phyloP scores from a whole-genome alignment of 2,888 invertebrate species.

The Troides oblongomaculatus region DNA sequence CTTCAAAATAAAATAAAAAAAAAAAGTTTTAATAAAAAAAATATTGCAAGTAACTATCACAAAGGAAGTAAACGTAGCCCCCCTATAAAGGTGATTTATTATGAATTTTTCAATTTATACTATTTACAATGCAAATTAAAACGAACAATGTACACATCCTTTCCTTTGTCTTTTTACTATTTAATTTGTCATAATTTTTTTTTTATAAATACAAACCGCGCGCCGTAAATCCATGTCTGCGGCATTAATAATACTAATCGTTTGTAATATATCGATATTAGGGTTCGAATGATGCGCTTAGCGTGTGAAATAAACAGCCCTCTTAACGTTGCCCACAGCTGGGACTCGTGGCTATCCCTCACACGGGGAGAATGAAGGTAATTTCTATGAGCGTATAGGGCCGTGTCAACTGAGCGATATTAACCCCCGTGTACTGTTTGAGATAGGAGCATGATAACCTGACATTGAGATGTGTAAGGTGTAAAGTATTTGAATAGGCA shows the following conservation, averaged over 20 bases:
- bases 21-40: slow-evolving; percentile 46
- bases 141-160: slow-evolving; percentile 55
- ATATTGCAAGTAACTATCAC: slow-evolving; percentile 74
- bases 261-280: slow-evolving; percentile 46
- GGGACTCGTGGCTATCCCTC: no score
- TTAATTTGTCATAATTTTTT: slow-evolving; percentile 70
- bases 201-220: slow-evolving; percentile 65
- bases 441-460: no score
- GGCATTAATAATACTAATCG: slow-evolving; percentile 59
- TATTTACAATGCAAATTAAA: slow-evolving; percentile 76
- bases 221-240: slow-evolving; percentile 72
- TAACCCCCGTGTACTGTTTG: not conserved
- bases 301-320: not conserved
- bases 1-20: slow-evolving; percentile 35
- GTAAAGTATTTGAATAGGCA: not conserved
- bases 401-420: slow-evolving; percentile 9
- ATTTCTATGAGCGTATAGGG: slow-evolving; percentile 7
- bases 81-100: slow-evolving; percentile 48
- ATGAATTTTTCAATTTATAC: slow-evolving; percentile 57
- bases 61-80: slow-evolving; percentile 47
- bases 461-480: no score
- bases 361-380: not conserved
- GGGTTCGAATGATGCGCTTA: slow-evolving; percentile 28
- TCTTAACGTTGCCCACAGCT: no score
- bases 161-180: slow-evolving; percentile 54